phyloP scores from a whole-genome alignment of 2,888 invertebrate genomes.

The Phanerotoma sp. region DNA sequence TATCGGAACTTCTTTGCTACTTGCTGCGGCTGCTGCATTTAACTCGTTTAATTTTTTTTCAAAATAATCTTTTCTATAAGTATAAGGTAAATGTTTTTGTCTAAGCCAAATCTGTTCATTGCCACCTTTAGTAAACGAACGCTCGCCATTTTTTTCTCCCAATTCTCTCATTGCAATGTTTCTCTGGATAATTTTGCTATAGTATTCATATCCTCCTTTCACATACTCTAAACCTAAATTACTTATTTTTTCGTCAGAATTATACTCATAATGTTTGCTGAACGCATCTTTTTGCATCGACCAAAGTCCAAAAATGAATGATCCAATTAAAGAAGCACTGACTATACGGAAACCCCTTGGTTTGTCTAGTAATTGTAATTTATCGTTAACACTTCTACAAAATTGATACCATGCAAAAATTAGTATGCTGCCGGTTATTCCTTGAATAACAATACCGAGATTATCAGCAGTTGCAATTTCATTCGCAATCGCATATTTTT shows the following conservation, averaged over 20 bases:
- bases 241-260: conserved; percentile 66
- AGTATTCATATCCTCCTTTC: conserved; percentile 75
- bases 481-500: conserved; percentile 77
- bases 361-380: conserved; percentile 61
- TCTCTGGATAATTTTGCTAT: conserved; percentile 69
- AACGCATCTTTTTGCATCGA: conserved; percentile 67
- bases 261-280: conserved; percentile 65
- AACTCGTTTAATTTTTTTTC: conserved; percentile 59
- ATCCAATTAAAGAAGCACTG: conserved; percentile 62
- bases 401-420: background rate
- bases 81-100: conserved; percentile 66
- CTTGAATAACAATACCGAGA: conserved; percentile 61
- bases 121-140: conserved; percentile 66
- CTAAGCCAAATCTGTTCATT: conserved; percentile 70
- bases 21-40: background rate
- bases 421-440: conserved; percentile 56
- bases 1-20: too few species aligned
- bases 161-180: conserved; percentile 73
- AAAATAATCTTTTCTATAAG: conserved; percentile 69
- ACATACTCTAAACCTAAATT: conserved; percentile 65
- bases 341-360: conserved; percentile 58
- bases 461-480: conserved; percentile 69
- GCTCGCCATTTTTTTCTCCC: conserved; percentile 66
- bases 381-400: conserved; percentile 57
- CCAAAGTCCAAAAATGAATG: conserved; percentile 65